Base-by-base conservation (phyloP, 2,797 vertebrate genomes). In the Bovichtus diacanthus region DNA sequence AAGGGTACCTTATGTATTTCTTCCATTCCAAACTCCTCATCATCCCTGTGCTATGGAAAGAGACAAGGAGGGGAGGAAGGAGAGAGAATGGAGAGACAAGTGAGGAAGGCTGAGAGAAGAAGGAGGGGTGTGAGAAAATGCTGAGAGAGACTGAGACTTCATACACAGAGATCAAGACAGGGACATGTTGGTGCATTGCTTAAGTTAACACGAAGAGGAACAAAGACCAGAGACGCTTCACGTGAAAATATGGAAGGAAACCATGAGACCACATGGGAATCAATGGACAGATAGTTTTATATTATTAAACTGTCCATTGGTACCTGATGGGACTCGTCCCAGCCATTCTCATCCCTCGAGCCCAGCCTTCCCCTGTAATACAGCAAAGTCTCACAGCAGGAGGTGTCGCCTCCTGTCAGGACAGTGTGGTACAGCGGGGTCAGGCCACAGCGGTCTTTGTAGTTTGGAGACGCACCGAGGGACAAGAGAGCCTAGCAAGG, bases 311-410 rank as follows among this genome's bases (percentile, higher is more conserved):
- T 56, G 66, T 78, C 47, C 18, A n/a, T 0, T 68, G 47, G 31
- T 90, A 97, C 97, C 96, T 97, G 97, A 87, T 97, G 97, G 44
- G 96, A 94, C 82, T 98, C 97, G 15, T 97, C 96, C 97, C 97
- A 98, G 80, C 97, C 97, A 1, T 97, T 97, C 91, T 98, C 97
- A 2, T 98, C 97, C 1, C 93, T 92, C 0, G 95, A 92, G 9
- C 97, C 97, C 64, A 98, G 90, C 79, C 72, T 91, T 0, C 96
- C 96, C 49, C 96, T 92, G 88, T 97, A 95, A 84, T 96, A 97
- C 12, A 98, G 94, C 66, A 98, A 86, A 19, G 97, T 95, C 88
- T 98, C 97, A 0, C 97, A 97, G 91, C 96, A 97, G 65, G 96
- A 95, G 0, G 97, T 97, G 71, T 97, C 97, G 0, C 97, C 97